A percentile compares a stretch with the other conserved stretches of the same genome.
Conservation (phyloP, 2,113 vertebrate genomes). For the Charina bottae region DNA sequence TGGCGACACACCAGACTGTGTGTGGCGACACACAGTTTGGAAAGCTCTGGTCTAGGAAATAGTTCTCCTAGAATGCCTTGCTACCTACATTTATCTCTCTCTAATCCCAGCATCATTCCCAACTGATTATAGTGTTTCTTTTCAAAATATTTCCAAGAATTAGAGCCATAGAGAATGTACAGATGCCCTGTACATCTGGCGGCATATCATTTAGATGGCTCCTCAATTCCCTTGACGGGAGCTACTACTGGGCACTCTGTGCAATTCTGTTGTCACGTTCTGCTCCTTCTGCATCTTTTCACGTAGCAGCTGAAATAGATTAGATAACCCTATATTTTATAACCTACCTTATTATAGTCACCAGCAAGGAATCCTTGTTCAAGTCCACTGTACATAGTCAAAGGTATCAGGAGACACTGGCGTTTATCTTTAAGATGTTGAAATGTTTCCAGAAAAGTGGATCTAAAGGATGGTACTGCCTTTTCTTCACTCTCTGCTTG, state of each 20-base stretch:
- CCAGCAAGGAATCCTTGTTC: conserved; percentile 93
- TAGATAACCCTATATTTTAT: not conserved
- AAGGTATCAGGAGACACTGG: conserved; percentile 83
- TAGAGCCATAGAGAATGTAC: not conserved
- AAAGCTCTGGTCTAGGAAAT: too few species aligned
- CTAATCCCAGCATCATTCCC: too few species aligned
- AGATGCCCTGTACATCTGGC: not conserved
- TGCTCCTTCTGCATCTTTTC: conserved; percentile 16
- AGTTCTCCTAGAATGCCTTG: too few species aligned
- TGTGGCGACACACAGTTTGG: too few species aligned
- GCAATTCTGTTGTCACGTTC: not conserved
- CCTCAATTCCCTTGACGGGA: not conserved
- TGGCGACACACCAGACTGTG: too few species aligned
- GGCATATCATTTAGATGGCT: not conserved
- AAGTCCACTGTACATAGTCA: conserved; percentile 93
- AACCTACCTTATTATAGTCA: conserved; percentile 91
- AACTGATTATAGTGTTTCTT: too few species aligned
- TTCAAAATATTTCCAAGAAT: too few species aligned
- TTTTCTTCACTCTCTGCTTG: conserved; percentile 58
- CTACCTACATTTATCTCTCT: too few species aligned
- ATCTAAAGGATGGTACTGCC: conserved; percentile 70
- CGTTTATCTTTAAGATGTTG: conserved; percentile 82
- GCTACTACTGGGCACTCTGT: not conserved
- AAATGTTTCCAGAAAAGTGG: conserved; percentile 87
- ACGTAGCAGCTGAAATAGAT: conserved; percentile 28